Base-by-base conservation (phyloP, 1,140 invertebrate species). In the Mya arenaria region DNA sequence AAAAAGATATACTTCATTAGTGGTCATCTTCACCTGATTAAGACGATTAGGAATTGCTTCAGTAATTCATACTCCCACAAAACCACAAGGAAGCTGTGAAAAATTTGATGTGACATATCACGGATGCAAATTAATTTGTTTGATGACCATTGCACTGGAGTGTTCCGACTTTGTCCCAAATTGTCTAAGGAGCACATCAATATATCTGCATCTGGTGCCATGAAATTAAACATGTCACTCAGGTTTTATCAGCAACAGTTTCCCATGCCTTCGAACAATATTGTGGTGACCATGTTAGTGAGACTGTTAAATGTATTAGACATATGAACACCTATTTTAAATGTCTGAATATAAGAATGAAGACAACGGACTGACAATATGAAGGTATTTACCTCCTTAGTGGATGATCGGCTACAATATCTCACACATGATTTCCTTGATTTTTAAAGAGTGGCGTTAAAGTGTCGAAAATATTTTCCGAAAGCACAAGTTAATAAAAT, bases 41-140 rank as follows among this genome's bases (percentile, higher is more conserved):
- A 71, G 30, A 71, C 39, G 1, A 52, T 44, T 13, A 17, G 39
- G 4, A 73, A 73, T 34, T 30, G 58, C 55, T 58, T 73, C 37
- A 56, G 48, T 23, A 73, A 73, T 34, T 73, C 66, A 28, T 36
- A 55, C 23, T 58, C 30, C 1, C 30, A 32, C 8, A 60, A 62
- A 41, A 74, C 4, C 10, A 77, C 68, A 4, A 77, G 77, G 44
- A 15, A 41, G 28, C 15, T 85, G 19, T 87, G 81, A 74, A 74
- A 68, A 4, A 52, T 71, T 81, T 83, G 77, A 23, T 71, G 32
- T n/a, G 81, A 79, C 37, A 78, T 84, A 19, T 81, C 72, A 0
- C 71, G 78, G 86, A 71, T 74, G 60, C 84, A 85, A 37, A 74
- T 83, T n/a, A 30, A 72, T 15, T 41, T 87, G 15, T 84, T 56